Percentiles rank a stretch among this genome's conserved stretches.
phyloP scores from a whole-genome alignment of 2,113 vertebrate species.

The Gallinago media region DNA sequence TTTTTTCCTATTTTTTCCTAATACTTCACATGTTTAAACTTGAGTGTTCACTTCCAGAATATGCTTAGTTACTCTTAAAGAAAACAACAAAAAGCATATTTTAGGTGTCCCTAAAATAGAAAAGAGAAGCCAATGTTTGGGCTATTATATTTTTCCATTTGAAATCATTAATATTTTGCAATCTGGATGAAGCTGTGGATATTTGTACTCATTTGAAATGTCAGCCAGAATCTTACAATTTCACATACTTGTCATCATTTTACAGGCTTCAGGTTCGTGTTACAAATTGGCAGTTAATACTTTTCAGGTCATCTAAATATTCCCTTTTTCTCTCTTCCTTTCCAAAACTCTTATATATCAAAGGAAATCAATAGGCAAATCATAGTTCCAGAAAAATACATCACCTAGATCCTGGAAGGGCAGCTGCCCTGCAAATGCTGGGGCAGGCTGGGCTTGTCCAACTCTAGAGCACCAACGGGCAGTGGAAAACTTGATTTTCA shows the following conservation, averaged over 20 bases:
- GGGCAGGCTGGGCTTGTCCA: neutral
- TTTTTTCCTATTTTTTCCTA: neutral
- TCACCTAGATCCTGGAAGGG: neutral
- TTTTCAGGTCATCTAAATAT: conserved; percentile 30
- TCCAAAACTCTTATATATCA: neutral
- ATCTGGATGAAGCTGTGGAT: conserved; percentile 60
- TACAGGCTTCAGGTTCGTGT: conserved; percentile 52
- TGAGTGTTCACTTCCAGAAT: neutral
- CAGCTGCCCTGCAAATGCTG: neutral
- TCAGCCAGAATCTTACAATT: conserved; percentile 57
- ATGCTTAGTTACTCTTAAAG: neutral
- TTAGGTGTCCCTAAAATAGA: conserved; percentile 52
- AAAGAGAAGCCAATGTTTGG: neutral
- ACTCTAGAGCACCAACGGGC: neutral
- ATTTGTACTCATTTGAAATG: conserved; percentile 54
- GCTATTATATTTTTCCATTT: conserved; percentile 60
- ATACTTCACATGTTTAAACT: neutral
- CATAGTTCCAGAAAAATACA: neutral
- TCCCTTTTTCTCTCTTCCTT: neutral
- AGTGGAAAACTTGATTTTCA: neutral
- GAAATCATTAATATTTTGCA: conserved; percentile 68
- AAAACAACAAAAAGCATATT: conserved; percentile 14
- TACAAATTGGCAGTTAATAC: neutral
- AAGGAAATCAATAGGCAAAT: neutral
- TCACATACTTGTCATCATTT: conserved; percentile 59